Percentiles rank a stretch among this genome's conserved stretches.
These are phyloP conservation scores for Ictalurus punctatus DNA, from an alignment of 2,113 vertebrate species.

Conservation along the genomic window DNA sequence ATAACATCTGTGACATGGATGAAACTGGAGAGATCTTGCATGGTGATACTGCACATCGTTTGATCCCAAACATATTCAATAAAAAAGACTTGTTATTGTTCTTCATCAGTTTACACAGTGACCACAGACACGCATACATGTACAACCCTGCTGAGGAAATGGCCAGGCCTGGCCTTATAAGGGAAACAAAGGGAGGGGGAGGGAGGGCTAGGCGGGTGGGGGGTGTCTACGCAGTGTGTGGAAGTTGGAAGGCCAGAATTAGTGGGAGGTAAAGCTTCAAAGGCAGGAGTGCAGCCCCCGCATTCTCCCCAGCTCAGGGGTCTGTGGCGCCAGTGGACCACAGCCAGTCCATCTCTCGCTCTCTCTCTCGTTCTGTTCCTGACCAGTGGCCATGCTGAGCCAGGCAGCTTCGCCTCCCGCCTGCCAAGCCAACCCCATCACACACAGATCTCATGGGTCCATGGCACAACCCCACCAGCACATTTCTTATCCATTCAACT, in stretches of 20 bases:
- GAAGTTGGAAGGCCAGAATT: constrained; percentile 85
- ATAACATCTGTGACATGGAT: constrained; percentile 1
- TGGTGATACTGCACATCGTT: neutral
- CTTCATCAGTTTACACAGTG: constrained; percentile 39
- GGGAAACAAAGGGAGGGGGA: constrained; percentile 80
- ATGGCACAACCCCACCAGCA: constrained; percentile 44
- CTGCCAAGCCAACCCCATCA: constrained; percentile 52
- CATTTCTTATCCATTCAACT: constrained; percentile 47
- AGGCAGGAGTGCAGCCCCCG: constrained; percentile 79
- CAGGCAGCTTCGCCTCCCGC: constrained; percentile 48
- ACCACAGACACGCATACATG: constrained; percentile 57
- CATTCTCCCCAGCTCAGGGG: constrained; percentile 81
- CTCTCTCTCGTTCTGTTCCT: constrained; percentile 40
- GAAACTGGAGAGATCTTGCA: neutral
- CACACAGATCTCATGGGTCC: constrained; percentile 50
- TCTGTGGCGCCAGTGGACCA: constrained; percentile 80
- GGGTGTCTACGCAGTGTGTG: constrained; percentile 75
- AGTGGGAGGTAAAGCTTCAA: constrained; percentile 85
- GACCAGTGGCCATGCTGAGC: constrained; percentile 54
- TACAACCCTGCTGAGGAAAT: constrained; percentile 75
- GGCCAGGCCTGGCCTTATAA: constrained; percentile 79
- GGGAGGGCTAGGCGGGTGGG: constrained; percentile 57
- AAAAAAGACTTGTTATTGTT: constrained; percentile 33
- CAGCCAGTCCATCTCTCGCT: constrained; percentile 65
- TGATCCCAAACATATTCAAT: neutral